Base-by-base conservation (phyloP, 2,888 invertebrate species). In the Coelopa pilipes region DNA sequence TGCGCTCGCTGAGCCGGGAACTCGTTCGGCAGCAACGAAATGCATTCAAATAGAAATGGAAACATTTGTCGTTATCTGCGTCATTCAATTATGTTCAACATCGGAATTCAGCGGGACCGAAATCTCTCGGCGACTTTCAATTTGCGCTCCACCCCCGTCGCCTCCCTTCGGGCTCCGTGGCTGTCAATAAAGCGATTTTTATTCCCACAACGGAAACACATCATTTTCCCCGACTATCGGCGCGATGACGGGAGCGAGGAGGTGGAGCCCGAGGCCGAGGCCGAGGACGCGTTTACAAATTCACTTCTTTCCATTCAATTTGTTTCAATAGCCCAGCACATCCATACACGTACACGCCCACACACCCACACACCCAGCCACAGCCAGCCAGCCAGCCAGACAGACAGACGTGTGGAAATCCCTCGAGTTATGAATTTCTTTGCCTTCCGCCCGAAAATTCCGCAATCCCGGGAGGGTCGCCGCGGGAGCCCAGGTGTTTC, bases 251-350 rank as follows among this genome's bases (percentile, higher is more conserved):
- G 57, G 10, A 19, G 17, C 19, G 47, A n/a, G 11, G 15, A 13
- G 24, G 21, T n/a, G 10, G 21, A 17, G 12, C 2, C 1, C 15
- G 1, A 67, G 34, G 24, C 24, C 12, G n/a, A 34, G 15, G 21
- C 59, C 46, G 62, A 62, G 50, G 24, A 45, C n/a, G n/a, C n/a
- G 55, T 34, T 69, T 55, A 55, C 68, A 69, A 69, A 69, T 50
- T 60, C 70, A 47, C 70, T 50, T 19, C 63, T 50, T 70, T 63
- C 62, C 62, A 70, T 70, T 70, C 53, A 70, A 70, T 70, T 70
- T 70, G 62, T 34, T 62, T 70, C 45, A 62, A 70, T 47, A 65
- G 65, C 46, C 65, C 24, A 45, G 17, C 49, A 21, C 66, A 24
- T 24, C 19, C 60, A 60, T 24, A 66, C 66, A 66, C 21, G 19